Conservation (phyloP, 2,797 vertebrate genomes). For the Cebuella pygmaea region DNA sequence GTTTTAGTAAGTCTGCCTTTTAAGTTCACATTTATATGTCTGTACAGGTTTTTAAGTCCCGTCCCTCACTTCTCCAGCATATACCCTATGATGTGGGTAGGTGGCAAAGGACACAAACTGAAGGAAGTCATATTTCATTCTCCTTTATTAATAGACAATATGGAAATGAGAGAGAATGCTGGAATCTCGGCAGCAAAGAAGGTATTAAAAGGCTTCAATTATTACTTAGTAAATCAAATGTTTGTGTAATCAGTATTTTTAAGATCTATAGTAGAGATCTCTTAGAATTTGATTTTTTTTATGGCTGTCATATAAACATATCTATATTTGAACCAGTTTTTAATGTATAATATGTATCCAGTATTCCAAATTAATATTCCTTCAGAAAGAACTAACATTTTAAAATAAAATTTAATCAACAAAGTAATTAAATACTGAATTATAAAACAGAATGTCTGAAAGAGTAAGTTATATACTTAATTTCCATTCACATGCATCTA, state of each 20-base stretch:
- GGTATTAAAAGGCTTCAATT: neutral
- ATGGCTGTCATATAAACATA: neutral
- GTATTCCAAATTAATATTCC: conserved; percentile 11
- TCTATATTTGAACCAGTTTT: conserved; percentile 9
- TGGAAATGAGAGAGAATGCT: neutral
- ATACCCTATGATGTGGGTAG: neutral
- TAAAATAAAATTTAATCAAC: conserved; percentile 39
- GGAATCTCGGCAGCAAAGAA: neutral
- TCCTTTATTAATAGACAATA: neutral
- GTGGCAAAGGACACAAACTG: neutral
- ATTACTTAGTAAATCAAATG: conserved; percentile 2
- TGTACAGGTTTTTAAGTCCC: neutral
- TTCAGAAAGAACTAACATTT: neutral
- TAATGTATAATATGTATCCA: neutral
- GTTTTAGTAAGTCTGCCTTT: neutral
- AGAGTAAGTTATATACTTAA: neutral
- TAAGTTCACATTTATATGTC: conserved; percentile 21
- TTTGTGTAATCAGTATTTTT: neutral
- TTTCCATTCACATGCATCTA: conserved; percentile 20
- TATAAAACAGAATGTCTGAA: conserved; percentile 8
- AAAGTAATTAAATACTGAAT: conserved; percentile 10
- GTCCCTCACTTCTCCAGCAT: neutral
- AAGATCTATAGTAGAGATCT: neutral
- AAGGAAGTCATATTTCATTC: neutral
- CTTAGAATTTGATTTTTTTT: conserved; percentile 11